Base-by-base conservation (phyloP, 2,113 vertebrate genomes). In the Sinocyclocheilus rhinocerous region DNA sequence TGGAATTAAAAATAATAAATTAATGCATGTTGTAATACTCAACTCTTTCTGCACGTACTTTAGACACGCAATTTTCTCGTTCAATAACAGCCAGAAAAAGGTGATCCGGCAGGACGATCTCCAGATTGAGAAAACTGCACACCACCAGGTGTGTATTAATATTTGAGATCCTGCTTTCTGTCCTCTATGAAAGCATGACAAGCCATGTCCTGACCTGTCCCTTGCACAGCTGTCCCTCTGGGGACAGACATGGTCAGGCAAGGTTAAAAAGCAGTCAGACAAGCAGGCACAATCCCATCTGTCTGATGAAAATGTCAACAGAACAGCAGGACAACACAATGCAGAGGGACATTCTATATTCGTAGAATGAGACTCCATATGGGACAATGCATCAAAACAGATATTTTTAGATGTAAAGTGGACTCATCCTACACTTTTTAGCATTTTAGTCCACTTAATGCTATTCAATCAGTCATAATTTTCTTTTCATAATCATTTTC, bases 221-320 rank as follows among this genome's bases (percentile, higher is more conserved):
- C 20, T 75, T 59, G 65, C 55, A 75, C 69, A 84, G 81, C 69
- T 57, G 85, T 79, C 26, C 61, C 76, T 65, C 76, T 77, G 55
- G 78, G 65, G 65, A 81, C 57, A 61, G 11, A 39, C 73, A 57
- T 20, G 39, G 72, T 76, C 77, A 87, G 77, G 52, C 50, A 82
- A 86, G 85, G 85, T 87, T 81, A 85, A 29, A 52, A 65, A 92
- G 88, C 80, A 91, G 80, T 88, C 87, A 63, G 57, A 89, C 42
- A 11, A 87, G 87, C 87, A 87, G 82, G 70, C 81, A 85, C 76
- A 16, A 10, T 87, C 85, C 92, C 90, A 92, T 92, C 90, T 92
- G 91, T 81, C 84, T 45, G 88, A 94, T 92, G 90, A 90, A 93
- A 93, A 93, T 92, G 91, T 94, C 92, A 94, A 89, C 88, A 50